A percentile compares a stretch with the other conserved stretches of the same genome.
Conservation (phyloP, 2,113 vertebrate species). For the Motacilla tschutschensis region DNA sequence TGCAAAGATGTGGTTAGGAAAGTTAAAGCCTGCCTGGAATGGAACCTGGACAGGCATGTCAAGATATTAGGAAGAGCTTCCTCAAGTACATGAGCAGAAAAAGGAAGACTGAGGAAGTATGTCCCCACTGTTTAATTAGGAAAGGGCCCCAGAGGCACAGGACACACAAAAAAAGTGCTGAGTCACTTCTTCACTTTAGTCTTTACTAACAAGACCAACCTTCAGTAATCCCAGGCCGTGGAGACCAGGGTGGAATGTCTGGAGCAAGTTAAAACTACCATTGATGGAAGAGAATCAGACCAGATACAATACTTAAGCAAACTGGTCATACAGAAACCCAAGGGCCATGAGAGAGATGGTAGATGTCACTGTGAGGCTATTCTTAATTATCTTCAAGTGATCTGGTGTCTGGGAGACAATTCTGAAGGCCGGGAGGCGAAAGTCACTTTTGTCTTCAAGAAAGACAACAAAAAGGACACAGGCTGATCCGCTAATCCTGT, state of each 20-base stretch:
- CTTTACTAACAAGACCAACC: neutral
- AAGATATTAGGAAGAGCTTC: neutral
- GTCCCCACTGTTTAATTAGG: neutral
- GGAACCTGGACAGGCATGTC: neutral
- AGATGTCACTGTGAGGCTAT: neutral
- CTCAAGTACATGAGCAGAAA: neutral
- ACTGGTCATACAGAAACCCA: neutral
- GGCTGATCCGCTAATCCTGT: neutral
- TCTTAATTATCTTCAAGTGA: neutral
- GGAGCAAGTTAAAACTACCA: neutral
- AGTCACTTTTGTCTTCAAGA: neutral
- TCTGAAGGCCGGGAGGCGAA: no score
- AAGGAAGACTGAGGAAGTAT: neutral
- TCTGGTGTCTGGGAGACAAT: neutral
- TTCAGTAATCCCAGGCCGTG: neutral
- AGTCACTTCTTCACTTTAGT: neutral
- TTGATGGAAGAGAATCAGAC: neutral
- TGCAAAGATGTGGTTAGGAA: accelerated
- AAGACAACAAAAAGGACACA: neutral
- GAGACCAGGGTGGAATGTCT: neutral
- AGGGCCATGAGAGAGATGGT: neutral
- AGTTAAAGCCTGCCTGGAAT: neutral
- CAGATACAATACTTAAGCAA: neutral
- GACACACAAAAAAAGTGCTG: neutral
- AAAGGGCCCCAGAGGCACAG: neutral